These are phyloP conservation scores for Climacteris rufus DNA, from an alignment of 2,113 vertebrate species.

Conservation along the genomic window DNA sequence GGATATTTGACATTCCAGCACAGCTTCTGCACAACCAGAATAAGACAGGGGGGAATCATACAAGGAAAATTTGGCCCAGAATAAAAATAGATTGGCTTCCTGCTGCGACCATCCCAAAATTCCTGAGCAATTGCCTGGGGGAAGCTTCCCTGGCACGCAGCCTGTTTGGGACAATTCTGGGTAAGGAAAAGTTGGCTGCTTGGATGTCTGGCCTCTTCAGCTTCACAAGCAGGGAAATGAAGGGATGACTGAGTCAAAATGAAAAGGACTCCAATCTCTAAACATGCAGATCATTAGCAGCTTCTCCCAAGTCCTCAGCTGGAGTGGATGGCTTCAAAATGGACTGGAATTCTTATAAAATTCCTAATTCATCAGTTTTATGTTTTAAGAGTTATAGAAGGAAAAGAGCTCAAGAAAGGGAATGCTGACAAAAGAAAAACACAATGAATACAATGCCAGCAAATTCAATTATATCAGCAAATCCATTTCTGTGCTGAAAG, in stretches of 20 bases:
- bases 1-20: neutral
- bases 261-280: neutral
- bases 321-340: neutral
- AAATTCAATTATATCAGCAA: constrained; percentile 7
- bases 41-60: neutral
- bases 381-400: neutral
- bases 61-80: neutral
- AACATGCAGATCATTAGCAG: neutral
- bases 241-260: neutral
- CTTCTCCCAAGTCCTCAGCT: neutral
- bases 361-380: neutral
- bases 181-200: neutral
- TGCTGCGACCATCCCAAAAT: constrained; percentile 6
- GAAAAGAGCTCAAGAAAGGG: neutral
- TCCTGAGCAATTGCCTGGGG: constrained; percentile 3
- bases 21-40: neutral
- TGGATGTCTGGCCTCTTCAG: neutral
- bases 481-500: neutral
- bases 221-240: neutral
- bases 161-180: neutral
- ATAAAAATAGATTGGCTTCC: constrained; percentile 24
- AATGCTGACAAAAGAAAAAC: neutral
- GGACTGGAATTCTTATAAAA: neutral
- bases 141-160: neutral
- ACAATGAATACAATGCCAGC: neutral